These are phyloP conservation scores for Littorina saxatilis DNA, from an alignment of 1,140 invertebrate species.

Conservation along the genomic window DNA sequence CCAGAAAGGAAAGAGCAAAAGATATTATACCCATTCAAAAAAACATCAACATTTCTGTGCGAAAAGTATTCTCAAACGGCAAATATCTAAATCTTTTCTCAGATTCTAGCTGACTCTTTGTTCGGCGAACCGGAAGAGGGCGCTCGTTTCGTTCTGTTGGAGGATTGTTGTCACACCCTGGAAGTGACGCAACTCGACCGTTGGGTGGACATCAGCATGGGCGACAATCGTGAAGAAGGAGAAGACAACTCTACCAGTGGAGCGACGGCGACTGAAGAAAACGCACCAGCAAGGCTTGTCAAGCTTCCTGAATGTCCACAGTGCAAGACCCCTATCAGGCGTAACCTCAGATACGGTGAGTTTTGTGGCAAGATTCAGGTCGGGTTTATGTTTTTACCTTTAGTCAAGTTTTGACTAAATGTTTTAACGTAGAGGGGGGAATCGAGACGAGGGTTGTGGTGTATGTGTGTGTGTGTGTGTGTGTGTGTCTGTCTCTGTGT, in stretches of 20 bases:
- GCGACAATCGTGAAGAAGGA: constrained; percentile 49
- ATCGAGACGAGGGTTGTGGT: no score
- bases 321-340: constrained; percentile 81
- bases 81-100: constrained; percentile 78
- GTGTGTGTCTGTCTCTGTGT: no score
- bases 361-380: no score
- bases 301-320: constrained; percentile 80
- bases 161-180: constrained; percentile 53
- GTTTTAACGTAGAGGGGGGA: no score
- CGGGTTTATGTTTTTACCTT: no score
- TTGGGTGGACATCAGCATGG: constrained; percentile 78
- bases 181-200: constrained; percentile 43
- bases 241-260: not conserved
- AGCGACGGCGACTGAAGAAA: constrained; percentile 74
- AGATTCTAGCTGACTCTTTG: constrained; percentile 57
- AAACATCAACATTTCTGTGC: no score
- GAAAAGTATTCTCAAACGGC: no score
- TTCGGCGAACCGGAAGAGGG: constrained; percentile 46
- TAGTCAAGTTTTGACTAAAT: no score
- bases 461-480: no score
- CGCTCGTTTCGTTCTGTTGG: constrained; percentile 39
- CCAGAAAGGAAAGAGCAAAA: no score
- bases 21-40: no score
- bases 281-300: constrained; percentile 77
- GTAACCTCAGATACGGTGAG: constrained; percentile 79